Percentiles rank a stretch among this genome's conserved stretches.
phyloP scores from a whole-genome alignment of 2,113 vertebrate species.

The Empidonax alnorum region DNA sequence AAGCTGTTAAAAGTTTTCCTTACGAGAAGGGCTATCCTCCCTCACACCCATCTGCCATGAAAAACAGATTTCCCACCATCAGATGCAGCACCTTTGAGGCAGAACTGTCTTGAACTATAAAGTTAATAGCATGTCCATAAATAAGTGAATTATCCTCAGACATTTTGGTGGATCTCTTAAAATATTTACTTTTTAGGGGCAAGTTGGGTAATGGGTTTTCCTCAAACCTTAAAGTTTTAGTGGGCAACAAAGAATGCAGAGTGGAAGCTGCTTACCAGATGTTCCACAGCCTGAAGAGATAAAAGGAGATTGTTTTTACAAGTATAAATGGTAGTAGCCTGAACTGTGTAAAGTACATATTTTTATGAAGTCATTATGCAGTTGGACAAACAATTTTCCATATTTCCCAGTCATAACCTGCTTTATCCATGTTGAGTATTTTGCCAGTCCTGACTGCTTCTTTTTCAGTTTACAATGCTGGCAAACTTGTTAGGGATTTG shows the following conservation, averaged over 20 bases:
- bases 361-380: constrained; percentile 62
- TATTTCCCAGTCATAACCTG: constrained; percentile 44
- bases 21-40: background rate
- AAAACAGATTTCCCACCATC: constrained; percentile 35
- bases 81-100: background rate
- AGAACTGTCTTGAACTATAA: constrained; percentile 13
- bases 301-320: constrained; percentile 64
- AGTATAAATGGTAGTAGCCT: constrained; percentile 42
- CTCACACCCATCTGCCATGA: background rate
- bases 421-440: constrained; percentile 5
- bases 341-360: constrained; percentile 46
- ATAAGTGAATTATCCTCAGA: constrained; percentile 57
- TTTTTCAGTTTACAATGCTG: constrained; percentile 35
- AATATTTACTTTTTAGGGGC: constrained; percentile 65
- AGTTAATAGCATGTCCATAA: constrained; percentile 51
- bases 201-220: constrained; percentile 62
- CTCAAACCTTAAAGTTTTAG: constrained; percentile 64
- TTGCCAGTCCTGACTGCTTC: constrained; percentile 12
- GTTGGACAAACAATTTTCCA: constrained; percentile 55
- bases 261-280: constrained; percentile 72
- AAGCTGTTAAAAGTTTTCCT: background rate
- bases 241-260: constrained; percentile 47
- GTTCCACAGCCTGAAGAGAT: constrained; percentile 63
- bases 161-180: constrained; percentile 57
- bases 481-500: background rate